Conservation (phyloP, 92 coral and sea anemone genomes). For the Palythoa heliodiscus region DNA sequence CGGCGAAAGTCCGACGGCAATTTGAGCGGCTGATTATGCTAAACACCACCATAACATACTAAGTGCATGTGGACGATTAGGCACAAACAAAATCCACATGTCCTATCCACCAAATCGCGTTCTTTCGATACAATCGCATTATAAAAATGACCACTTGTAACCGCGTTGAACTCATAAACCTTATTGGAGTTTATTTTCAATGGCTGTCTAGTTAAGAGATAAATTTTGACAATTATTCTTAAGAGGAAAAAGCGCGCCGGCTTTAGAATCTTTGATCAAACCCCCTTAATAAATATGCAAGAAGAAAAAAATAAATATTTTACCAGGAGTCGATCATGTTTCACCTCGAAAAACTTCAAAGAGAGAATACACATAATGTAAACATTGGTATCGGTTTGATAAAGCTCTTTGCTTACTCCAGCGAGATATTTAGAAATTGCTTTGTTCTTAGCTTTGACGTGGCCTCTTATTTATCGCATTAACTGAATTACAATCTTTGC, state of each 20-base stretch:
- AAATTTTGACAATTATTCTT: constrained; percentile 6
- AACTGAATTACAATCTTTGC: constrained; percentile 99
- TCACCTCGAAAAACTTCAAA: constrained; percentile 34
- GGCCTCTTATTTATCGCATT: constrained; percentile 98
- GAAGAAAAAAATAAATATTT: constrained; percentile 67
- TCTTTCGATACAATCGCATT: constrained; percentile 28
- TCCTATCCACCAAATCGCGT: constrained; percentile 32
- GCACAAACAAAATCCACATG: constrained; percentile 10
- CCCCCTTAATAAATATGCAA: constrained; percentile 79
- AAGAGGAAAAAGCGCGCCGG: constrained; percentile 31
- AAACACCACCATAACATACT: constrained; percentile 11
- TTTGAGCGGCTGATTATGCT: constrained; percentile 21
- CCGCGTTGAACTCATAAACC: background rate
- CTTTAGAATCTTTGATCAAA: constrained; percentile 64
- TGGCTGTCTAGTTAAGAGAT: background rate
- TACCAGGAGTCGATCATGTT: constrained; percentile 50
- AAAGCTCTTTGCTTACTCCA: constrained; percentile 58
- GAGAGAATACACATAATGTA: constrained; percentile 58
- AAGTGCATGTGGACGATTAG: constrained; percentile 30
- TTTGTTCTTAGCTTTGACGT: constrained; percentile 92
- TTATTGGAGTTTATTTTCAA: background rate
- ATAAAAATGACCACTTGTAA: constrained; percentile 22
- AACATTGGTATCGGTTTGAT: constrained; percentile 75
- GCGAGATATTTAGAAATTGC: constrained; percentile 91
- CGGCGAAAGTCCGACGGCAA: constrained; percentile 24